Conservation (phyloP, 1,140 invertebrate genomes). For the Drosophila auraria region DNA sequence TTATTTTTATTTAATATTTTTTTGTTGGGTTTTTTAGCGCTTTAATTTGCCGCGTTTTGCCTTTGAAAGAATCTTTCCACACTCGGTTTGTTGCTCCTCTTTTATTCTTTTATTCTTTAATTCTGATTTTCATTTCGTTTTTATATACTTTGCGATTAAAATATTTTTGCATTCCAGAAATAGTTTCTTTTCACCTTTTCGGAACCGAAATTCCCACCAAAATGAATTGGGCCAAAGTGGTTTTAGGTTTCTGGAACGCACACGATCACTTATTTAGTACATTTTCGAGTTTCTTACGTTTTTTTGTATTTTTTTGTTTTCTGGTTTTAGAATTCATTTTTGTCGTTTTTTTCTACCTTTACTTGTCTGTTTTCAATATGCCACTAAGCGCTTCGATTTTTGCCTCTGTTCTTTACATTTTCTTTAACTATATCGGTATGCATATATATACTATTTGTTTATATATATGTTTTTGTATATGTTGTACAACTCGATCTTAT, state of each 20-base stretch:
- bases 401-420: slow-evolving; percentile 63
- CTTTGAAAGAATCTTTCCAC: slow-evolving; percentile 40
- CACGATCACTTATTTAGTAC: slow-evolving; percentile 38
- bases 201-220: slow-evolving; percentile 16
- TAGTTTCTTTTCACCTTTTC: slow-evolving; percentile 10
- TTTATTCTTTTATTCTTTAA: background rate
- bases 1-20: slow-evolving; percentile 77
- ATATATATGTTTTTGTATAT: slow-evolving; percentile 40
- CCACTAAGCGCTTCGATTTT: slow-evolving; percentile 50
- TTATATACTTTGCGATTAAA: slow-evolving; percentile 54
- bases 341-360: slow-evolving; percentile 29
- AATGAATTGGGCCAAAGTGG: slow-evolving; percentile 16
- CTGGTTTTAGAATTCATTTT: slow-evolving; percentile 30
- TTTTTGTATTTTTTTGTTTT: slow-evolving; percentile 32
- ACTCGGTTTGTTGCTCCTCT: slow-evolving; percentile 3
- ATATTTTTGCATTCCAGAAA: slow-evolving; percentile 54
- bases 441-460: slow-evolving; percentile 42
- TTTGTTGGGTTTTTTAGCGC: slow-evolving; percentile 49
- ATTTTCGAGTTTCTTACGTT: slow-evolving; percentile 23
- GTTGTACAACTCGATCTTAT: slow-evolving; percentile 68
- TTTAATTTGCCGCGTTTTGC: slow-evolving; percentile 40
- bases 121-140: slow-evolving; percentile 16
- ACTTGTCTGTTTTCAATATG: slow-evolving; percentile 37
- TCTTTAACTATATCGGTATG: slow-evolving; percentile 63
- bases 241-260: slow-evolving; percentile 43